Conservation (phyloP, 2,797 vertebrate genomes). For the Psittacula derbiana region DNA sequence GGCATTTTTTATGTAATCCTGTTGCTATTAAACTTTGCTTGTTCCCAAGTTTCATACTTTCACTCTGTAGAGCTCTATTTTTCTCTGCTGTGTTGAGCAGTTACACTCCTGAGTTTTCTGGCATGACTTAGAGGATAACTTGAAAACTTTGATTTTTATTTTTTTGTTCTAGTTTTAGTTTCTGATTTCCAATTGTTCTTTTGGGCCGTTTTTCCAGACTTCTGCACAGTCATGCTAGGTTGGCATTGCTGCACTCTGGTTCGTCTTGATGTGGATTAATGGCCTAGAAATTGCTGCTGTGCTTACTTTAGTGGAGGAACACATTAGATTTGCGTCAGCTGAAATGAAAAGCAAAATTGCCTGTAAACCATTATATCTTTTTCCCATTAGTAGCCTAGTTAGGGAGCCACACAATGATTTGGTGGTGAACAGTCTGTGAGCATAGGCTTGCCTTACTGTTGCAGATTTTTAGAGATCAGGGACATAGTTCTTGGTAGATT, state of each 20-base stretch:
- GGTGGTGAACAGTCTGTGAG: neutral
- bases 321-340: constrained; percentile 44
- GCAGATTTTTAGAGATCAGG: neutral
- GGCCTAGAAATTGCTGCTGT: constrained; percentile 65
- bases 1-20: constrained; percentile 59
- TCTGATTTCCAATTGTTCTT: constrained; percentile 60
- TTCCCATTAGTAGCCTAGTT: neutral
- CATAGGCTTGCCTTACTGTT: neutral
- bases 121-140: constrained; percentile 42
- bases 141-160: constrained; percentile 12
- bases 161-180: constrained; percentile 60
- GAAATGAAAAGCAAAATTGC: constrained; percentile 28
- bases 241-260: constrained; percentile 59
- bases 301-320: constrained; percentile 45
- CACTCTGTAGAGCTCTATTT: constrained; percentile 66
- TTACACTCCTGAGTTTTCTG: constrained; percentile 73
- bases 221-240: constrained; percentile 63
- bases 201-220: constrained; percentile 61
- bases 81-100: constrained; percentile 60
- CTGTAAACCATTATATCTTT: neutral
- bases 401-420: neutral
- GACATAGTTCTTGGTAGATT: neutral
- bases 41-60: constrained; percentile 73
- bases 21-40: constrained; percentile 66
- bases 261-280: constrained; percentile 69